These are phyloP conservation scores for Scleropages formosus DNA, from an alignment of 2,797 vertebrate genomes.

Conservation along the genomic window DNA sequence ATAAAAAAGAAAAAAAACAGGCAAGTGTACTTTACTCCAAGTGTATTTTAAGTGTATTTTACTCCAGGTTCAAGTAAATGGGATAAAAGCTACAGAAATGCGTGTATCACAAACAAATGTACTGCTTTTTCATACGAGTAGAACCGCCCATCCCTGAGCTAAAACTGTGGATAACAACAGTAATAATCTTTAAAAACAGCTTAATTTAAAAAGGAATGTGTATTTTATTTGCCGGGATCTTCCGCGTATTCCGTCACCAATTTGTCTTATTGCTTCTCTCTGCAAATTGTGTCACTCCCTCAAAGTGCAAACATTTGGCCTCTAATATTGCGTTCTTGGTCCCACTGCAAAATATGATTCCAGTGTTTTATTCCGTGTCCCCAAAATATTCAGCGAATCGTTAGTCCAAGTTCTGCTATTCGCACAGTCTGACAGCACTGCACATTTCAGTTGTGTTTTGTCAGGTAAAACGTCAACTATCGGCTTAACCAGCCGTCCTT, in stretches of 20 bases:
- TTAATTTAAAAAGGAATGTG: too few species aligned
- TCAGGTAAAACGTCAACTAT: not conserved
- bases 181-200: not conserved
- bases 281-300: conserved; percentile 2
- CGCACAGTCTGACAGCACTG: not conserved
- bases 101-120: too few species aligned
- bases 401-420: not conserved
- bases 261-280: too few species aligned
- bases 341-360: not conserved
- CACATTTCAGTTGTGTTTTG: not conserved
- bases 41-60: too few species aligned
- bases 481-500: not conserved
- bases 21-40: too few species aligned
- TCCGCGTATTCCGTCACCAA: not conserved
- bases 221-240: not conserved
- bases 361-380: not conserved
- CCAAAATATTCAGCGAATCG: not conserved
- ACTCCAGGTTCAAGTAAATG: too few species aligned
- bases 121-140: too few species aligned
- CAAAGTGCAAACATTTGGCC: conserved; percentile 12
- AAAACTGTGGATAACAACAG: not conserved
- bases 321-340: not conserved
- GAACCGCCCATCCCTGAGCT: conserved; percentile 3
- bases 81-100: too few species aligned
- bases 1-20: too few species aligned